Base-by-base conservation (phyloP, 2,113 vertebrate genomes). In the Microtus pennsylvanicus region DNA sequence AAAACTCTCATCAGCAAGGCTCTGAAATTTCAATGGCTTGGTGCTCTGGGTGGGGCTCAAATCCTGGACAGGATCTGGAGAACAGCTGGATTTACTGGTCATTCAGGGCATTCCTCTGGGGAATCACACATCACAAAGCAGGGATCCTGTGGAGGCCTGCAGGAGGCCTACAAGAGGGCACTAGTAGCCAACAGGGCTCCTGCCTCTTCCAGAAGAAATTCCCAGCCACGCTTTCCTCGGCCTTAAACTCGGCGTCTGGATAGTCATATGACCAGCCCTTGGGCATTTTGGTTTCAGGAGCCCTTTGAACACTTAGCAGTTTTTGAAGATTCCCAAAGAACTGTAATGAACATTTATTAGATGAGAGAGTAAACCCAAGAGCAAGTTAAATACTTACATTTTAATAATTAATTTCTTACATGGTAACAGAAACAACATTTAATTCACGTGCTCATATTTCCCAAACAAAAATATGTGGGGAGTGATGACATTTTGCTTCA, bases 361-460 rank as follows among this genome's bases (percentile, higher is more conserved):
- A 12, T 16, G 47, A 69, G 24, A 91, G 88, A n/a, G 52, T 58
- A 72, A 90, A 92, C 81, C 47, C 67, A 72, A 93, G 83, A 91
- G 78, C 63, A n/a, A 86, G 17, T 38, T 61, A 50, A 72, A 61
- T 65, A 61, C 95, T 88, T 52, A 33, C 42, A 45, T 58, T 92
- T 82, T 83, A 72, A 77, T 82, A 24, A 75, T 38, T 11, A 91
- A 80, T 5, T 24, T 16, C 30, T 26, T 82, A 38, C 26, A 24
- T 35, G 30, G 28, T 47, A 78, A 58, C 33, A 38, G 30, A 77
- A 91, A 38, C 58, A 50, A 72, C 45, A 70, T 70, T 90, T 86
- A 45, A 74, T 33, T 9, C 78, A 85, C 61, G 75, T 93, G 72
- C 74, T 35, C 52, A 9, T 42, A 74, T 65, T 87, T 87, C 13